Evolutionary conservation across 1,140 invertebrate species (phyloP).

Genomic region (Belonocnema kinseyi): DNA sequence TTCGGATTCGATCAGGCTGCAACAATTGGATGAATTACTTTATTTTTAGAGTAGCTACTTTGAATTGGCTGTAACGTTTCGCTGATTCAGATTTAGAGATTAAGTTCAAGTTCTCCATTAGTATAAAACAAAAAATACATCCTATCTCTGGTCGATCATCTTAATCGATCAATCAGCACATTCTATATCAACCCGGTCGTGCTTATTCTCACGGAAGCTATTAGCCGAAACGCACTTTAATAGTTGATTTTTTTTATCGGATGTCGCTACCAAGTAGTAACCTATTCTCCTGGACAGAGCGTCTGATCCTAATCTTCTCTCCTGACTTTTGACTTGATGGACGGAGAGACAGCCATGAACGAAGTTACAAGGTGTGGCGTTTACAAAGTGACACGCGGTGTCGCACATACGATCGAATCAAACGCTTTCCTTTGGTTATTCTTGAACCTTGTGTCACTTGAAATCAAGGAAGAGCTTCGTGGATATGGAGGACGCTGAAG

Average conservation of each 20-base stretch:
- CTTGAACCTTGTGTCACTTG: neutral
- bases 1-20: too few relatives aligned
- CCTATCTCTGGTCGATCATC: neutral
- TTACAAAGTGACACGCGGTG: constrained; percentile 4
- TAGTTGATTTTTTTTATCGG: constrained; percentile 3
- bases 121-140: neutral
- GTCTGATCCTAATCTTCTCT: constrained; percentile 24
- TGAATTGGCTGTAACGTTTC: too few relatives aligned
- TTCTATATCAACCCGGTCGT: neutral
- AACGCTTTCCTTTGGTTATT: constrained; percentile 6
- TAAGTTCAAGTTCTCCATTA: neutral
- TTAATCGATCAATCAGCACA: constrained; percentile 29
- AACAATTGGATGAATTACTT: too few relatives aligned
- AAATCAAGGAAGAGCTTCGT: neutral
- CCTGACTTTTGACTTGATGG: constrained; percentile 17
- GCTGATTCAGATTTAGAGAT: too few relatives aligned
- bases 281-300: neutral
- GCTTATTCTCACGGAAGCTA: constrained; percentile 24
- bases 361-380: constrained; percentile 11
- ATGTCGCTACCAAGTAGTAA: constrained; percentile 4
- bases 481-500: constrained; percentile 2
- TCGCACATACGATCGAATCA: neutral
- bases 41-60: too few relatives aligned
- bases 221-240: constrained; percentile 26
- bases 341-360: neutral